Conservation (phyloP, 2,888 invertebrate species). For the Patella ulyssiponensis region DNA sequence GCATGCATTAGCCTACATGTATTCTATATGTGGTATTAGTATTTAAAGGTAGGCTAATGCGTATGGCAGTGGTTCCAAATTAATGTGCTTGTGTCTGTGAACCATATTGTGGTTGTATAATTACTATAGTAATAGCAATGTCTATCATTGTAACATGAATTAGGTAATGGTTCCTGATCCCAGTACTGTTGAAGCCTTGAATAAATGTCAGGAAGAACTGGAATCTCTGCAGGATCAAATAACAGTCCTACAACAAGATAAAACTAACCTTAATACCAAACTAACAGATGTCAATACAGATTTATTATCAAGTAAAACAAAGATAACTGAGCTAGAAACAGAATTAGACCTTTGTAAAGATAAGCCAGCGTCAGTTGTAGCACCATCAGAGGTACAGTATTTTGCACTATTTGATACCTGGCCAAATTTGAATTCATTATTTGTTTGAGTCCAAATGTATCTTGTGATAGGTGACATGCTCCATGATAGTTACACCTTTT, state of each 20-base stretch:
- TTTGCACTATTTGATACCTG: no score
- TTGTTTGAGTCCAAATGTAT: no score
- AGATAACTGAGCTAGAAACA: constrained; percentile 42
- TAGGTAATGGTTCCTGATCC: constrained; percentile 67
- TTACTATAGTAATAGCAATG: neutral
- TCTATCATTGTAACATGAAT: neutral
- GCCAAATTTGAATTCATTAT: no score
- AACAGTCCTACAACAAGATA: constrained; percentile 38
- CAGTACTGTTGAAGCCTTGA: constrained; percentile 50
- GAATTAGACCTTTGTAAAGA: constrained; percentile 24
- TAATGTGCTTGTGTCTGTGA: neutral
- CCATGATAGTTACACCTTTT: no score
- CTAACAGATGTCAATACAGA: constrained; percentile 46
- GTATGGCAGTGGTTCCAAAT: neutral
- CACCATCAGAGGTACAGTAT: no score
- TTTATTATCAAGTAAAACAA: constrained; percentile 39
- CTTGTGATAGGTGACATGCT: no score
- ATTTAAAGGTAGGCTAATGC: no score
- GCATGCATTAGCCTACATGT: no score
- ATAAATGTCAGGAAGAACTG: constrained; percentile 53
- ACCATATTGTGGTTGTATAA: no score
- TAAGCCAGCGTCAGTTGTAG: no score
- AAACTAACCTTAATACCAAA: constrained; percentile 36
- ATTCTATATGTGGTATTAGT: no score
- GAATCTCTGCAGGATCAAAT: constrained; percentile 48